A percentile compares a stretch with the other conserved stretches of the same genome.
Evolutionary conservation across 2,797 vertebrate species (phyloP).

Genomic region (Ciconia nigra): DNA sequence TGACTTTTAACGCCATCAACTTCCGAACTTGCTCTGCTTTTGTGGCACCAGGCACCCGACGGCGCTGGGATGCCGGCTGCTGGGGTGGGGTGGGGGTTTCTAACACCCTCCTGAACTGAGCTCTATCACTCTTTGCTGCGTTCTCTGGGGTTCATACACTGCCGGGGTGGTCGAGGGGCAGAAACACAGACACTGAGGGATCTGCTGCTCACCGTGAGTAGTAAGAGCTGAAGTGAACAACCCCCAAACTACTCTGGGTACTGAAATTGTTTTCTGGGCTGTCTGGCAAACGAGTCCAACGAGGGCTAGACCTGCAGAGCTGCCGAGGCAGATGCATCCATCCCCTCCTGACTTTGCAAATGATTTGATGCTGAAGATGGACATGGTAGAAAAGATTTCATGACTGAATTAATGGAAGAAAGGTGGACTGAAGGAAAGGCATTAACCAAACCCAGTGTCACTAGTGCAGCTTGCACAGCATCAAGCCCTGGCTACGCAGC

Average conservation of each 20-base stretch:
- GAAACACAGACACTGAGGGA: not conserved
- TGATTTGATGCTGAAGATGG: not conserved
- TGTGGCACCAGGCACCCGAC: not conserved
- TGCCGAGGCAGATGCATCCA: rapidly evolving
- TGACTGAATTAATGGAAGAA: not conserved
- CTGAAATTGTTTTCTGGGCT: not conserved
- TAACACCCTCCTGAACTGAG: not conserved
- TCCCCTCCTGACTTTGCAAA: not conserved
- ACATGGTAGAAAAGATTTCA: not conserved
- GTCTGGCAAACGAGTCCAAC: not conserved
- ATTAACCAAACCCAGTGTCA: not conserved
- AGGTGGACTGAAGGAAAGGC: not conserved
- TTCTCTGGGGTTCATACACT: not conserved
- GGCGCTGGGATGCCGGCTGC: not conserved
- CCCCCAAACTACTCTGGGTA: rapidly evolving
- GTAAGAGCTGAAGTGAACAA: not conserved
- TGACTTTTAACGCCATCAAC: not conserved
- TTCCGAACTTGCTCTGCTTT: not conserved
- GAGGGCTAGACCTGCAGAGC: not conserved
- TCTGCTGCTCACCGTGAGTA: not conserved
- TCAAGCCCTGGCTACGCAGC: not conserved
- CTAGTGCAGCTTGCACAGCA: not conserved
- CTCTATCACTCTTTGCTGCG: not conserved
- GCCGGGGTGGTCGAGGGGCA: not conserved
- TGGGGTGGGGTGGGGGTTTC: not conserved